phyloP scores from a whole-genome alignment of 2,113 vertebrate species.

The Platysternon megacephalum region DNA sequence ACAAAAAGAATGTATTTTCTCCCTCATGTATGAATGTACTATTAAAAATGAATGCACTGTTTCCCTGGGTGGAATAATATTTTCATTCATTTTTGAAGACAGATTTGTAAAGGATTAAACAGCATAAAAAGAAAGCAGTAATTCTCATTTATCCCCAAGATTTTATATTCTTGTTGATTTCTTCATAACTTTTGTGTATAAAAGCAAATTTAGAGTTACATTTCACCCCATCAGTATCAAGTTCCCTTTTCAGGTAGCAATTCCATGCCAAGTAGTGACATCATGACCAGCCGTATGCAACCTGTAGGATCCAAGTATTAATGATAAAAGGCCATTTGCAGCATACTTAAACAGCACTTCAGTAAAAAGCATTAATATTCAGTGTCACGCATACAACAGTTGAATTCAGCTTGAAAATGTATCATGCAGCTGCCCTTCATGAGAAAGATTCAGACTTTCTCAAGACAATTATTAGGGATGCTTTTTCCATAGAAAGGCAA shows the following conservation, averaged over 20 bases:
- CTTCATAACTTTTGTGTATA: not conserved
- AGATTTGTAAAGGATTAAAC: constrained; percentile 21
- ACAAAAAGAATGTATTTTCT: not conserved
- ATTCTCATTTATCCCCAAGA: constrained; percentile 30
- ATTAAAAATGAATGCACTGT: not conserved
- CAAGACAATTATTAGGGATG: not conserved
- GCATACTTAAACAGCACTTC: constrained; percentile 8
- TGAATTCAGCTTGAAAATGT: not conserved
- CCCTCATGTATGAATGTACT: not conserved
- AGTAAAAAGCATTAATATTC: constrained; percentile 8
- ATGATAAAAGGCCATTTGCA: constrained; percentile 28
- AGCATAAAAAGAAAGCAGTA: constrained; percentile 11
- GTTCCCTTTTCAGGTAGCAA: not conserved
- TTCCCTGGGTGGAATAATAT: not conserved
- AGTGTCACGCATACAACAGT: not conserved
- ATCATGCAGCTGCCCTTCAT: not conserved
- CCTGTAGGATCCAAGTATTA: not conserved
- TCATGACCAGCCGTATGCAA: not conserved
- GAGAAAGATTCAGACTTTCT: not conserved
- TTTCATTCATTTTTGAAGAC: constrained; percentile 21
- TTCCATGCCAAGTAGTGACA: not conserved
- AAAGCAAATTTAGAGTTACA: not conserved
- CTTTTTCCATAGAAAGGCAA: not conserved
- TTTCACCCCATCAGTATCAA: not conserved
- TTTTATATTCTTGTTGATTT: constrained; percentile 33